Base-by-base conservation (phyloP, 2,797 vertebrate genomes). In the Mastacembelus armatus region DNA sequence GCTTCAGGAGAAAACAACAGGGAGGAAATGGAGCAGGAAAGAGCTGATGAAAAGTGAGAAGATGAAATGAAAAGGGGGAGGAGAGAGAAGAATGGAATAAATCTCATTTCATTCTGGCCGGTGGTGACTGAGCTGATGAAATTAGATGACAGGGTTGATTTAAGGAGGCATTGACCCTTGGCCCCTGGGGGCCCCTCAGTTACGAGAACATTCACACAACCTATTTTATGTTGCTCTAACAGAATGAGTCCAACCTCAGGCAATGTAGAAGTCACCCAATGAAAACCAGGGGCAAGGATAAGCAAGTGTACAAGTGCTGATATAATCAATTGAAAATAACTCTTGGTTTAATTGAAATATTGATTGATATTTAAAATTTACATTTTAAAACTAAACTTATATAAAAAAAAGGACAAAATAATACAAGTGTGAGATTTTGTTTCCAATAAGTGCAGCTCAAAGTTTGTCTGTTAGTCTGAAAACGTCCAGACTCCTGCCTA, bases 101-200 rank as follows among this genome's bases (percentile, higher is more conserved):
- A 89, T 90, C 78, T 80, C 29, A 49, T 83, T 85, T 85, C 71
- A 81, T 66, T 80, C 65, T 44, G 43, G 56, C 81, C 56, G 61
- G 26, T 76, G 75, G 81, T 84, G 86, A 74, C 66, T 69, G 64
- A 67, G 67, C 85, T 81, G 86, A 89, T 87, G 82, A 78, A 81
- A 80, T 50, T 57, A 66, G 86, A 88, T 79, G 72, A 77, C 66
- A 43, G 78, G 72, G 74, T 75, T 85, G 86, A 88, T 91, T 88
- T 85, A 85, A 77, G 44, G 60, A 75, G 78, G 67, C 57, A 10
- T 3, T 80, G 79, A 90, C 87, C 76, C 85, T 62, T 76, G 78
- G 61, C 60, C 76, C 67, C 63, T 4, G 39, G 38, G 42, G 49
- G 62, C 27, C 55, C 62, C 32, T 33, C 26, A 62, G 49, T 57